Conservation (phyloP, 1,140 invertebrate species). For the Tenebrio molitor region DNA sequence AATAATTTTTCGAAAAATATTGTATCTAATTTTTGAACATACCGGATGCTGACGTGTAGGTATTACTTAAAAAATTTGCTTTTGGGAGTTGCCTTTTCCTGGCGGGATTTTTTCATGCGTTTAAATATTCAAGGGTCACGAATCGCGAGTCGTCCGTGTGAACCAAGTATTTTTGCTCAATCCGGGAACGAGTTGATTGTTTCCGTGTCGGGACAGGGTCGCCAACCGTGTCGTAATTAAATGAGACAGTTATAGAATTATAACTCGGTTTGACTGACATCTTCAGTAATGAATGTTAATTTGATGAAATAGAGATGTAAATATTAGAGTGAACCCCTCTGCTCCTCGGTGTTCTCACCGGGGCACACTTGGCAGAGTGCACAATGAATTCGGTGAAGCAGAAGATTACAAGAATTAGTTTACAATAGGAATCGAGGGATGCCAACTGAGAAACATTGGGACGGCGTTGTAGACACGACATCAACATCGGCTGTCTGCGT, state of each 20-base stretch:
- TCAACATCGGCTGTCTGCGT: not conserved
- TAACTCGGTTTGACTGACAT: conserved; percentile 29
- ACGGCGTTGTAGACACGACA: not conserved
- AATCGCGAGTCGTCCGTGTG: too few relatives aligned
- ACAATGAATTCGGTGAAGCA: conserved; percentile 11
- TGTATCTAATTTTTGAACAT: too few relatives aligned
- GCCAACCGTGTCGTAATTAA: not conserved
- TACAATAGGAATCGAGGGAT: conserved; percentile 16
- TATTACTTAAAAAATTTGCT: too few relatives aligned
- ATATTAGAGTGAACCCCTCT: conserved; percentile 7
- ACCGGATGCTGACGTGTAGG: too few relatives aligned
- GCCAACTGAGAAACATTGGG: conserved; percentile 22
- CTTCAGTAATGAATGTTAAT: conserved; percentile 25
- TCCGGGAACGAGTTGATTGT: too few relatives aligned
- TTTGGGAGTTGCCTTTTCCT: too few relatives aligned
- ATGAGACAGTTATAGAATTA: conserved; percentile 27
- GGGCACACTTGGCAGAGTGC: not conserved
- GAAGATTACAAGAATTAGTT: conserved; percentile 16
- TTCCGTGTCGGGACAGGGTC: not conserved
- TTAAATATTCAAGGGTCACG: too few relatives aligned
- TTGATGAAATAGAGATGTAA: conserved; percentile 27
- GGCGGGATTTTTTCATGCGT: too few relatives aligned
- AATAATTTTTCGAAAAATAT: too few relatives aligned
- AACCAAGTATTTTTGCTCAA: too few relatives aligned
- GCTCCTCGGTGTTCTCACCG: not conserved